These are phyloP conservation scores for Belgica antarctica DNA, from an alignment of 2,888 invertebrate genomes.

Conservation along the genomic window DNA sequence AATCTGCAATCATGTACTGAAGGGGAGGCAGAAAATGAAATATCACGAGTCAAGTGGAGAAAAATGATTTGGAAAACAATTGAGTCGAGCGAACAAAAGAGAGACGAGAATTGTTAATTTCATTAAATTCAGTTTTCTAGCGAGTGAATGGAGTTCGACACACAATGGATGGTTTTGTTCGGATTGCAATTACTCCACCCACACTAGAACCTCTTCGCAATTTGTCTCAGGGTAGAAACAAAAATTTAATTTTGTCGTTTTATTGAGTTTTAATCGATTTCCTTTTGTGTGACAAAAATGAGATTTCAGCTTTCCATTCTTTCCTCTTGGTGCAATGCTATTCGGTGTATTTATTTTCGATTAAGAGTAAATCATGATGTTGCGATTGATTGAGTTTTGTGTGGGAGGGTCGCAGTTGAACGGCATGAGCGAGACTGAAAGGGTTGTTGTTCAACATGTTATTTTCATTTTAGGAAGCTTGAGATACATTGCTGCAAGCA, in stretches of 20 bases:
- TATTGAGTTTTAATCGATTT: slow-evolving; percentile 44
- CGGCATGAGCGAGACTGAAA: slow-evolving; percentile 1
- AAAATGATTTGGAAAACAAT: slow-evolving; percentile 7
- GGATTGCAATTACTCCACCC: slow-evolving; percentile 21
- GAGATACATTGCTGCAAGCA: not conserved
- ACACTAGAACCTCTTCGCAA: not conserved
- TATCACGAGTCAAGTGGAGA: not conserved
- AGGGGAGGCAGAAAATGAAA: slow-evolving; percentile 2
- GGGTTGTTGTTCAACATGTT: not conserved
- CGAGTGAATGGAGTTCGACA: not conserved
- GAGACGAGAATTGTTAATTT: slow-evolving; percentile 15
- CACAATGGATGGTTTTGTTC: slow-evolving; percentile 11
- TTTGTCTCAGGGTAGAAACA: slow-evolving; percentile 11
- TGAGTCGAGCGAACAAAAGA: not conserved
- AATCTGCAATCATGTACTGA: not conserved
- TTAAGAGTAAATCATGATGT: slow-evolving; percentile 29
- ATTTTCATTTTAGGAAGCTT: not conserved
- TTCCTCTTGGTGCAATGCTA: not conserved
- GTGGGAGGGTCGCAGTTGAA: not conserved
- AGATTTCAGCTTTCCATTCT: slow-evolving; percentile 21
- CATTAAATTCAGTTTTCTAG: slow-evolving; percentile 3
- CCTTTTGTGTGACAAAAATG: slow-evolving; percentile 39
- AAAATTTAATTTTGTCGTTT: slow-evolving; percentile 34
- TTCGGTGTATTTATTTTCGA: slow-evolving; percentile 32
- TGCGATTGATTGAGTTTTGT: slow-evolving; percentile 32